Evolutionary conservation across 2,797 vertebrate genomes (phyloP).

Genomic region (Argyrosomus regius): DNA sequence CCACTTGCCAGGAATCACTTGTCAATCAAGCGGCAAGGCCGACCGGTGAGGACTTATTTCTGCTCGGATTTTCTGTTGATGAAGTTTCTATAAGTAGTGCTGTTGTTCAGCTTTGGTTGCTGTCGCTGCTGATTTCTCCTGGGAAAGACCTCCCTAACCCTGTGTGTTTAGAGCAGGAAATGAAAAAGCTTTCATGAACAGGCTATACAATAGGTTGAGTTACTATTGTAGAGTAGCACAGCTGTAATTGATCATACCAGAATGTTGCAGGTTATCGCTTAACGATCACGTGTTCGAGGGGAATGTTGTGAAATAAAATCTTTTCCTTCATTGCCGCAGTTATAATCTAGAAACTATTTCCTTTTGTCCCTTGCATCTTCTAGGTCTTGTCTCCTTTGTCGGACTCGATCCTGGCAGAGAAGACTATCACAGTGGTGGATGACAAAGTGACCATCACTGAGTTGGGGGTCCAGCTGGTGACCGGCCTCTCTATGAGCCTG

Average conservation of each 20-base stretch:
- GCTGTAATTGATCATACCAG: slow-evolving; percentile 48
- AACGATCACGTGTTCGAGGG: slow-evolving; percentile 8
- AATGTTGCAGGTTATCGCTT: slow-evolving; percentile 39
- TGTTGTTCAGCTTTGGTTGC: slow-evolving; percentile 19
- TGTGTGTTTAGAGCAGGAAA: slow-evolving; percentile 61
- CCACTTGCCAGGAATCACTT: slow-evolving; percentile 33
- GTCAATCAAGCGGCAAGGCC: slow-evolving; percentile 57
- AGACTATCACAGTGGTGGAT: slow-evolving; percentile 93
- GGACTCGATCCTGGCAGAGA: slow-evolving; percentile 97
- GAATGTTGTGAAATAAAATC: slow-evolving; percentile 13
- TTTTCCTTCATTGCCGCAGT: not conserved
- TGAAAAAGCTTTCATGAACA: slow-evolving; percentile 60
- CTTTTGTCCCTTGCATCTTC: not conserved
- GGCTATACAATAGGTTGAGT: slow-evolving; percentile 45
- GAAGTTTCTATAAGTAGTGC: slow-evolving; percentile 33
- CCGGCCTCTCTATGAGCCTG: slow-evolving; percentile 90
- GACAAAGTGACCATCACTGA: slow-evolving; percentile 96
- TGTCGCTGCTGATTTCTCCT: slow-evolving; percentile 66
- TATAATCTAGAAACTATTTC: not conserved
- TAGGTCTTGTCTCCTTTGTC: slow-evolving; percentile 96
- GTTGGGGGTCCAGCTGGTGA: slow-evolving; percentile 94
- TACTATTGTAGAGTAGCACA: slow-evolving; percentile 13
- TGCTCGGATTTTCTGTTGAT: slow-evolving; percentile 40
- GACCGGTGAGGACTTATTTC: slow-evolving; percentile 35
- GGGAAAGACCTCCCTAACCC: slow-evolving; percentile 31